Evolutionary conservation across 1,140 invertebrate genomes (phyloP).

Genomic region (Lucilia sericata): DNA sequence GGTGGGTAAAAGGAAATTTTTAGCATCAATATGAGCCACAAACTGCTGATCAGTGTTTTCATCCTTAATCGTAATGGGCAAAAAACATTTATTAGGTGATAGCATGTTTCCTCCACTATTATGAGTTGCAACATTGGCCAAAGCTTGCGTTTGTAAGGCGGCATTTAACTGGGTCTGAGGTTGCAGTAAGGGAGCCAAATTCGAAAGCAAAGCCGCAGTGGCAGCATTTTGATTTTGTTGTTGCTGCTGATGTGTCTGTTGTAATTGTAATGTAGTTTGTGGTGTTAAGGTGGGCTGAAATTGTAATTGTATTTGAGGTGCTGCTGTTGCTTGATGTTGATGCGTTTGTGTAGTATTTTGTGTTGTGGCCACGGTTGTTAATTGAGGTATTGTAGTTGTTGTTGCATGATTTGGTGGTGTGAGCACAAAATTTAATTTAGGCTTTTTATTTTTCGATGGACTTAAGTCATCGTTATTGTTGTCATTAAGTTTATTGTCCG

Average conservation of each 20-base stretch:
- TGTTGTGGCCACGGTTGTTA: slow-evolving; percentile 48
- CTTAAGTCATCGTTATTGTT: slow-evolving; percentile 48
- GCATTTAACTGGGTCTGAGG: slow-evolving; percentile 52
- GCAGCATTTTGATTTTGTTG: slow-evolving; percentile 44
- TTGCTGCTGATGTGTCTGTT: not conserved
- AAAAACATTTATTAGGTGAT: slow-evolving; percentile 65
- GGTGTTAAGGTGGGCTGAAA: slow-evolving; percentile 54
- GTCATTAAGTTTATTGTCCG: not conserved
- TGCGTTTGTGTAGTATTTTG: slow-evolving; percentile 40
- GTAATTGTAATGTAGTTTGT: slow-evolving; percentile 46
- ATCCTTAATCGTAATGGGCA: slow-evolving; percentile 66
- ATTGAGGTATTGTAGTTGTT: slow-evolving; percentile 46
- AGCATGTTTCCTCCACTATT: slow-evolving; percentile 51
- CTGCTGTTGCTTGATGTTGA: slow-evolving; percentile 43
- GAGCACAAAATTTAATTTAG: slow-evolving; percentile 67
- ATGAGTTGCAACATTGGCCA: slow-evolving; percentile 47
- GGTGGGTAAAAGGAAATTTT: slow-evolving; percentile 64
- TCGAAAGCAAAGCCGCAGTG: slow-evolving; percentile 26
- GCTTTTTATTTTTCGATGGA: slow-evolving; percentile 64
- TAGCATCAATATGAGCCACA: slow-evolving; percentile 66
- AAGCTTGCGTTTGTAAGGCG: slow-evolving; percentile 53
- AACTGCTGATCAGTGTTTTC: slow-evolving; percentile 66
- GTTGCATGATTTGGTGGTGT: slow-evolving; percentile 54
- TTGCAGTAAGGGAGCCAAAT: slow-evolving; percentile 43
- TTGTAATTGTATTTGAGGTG: slow-evolving; percentile 65